Conservation (phyloP, 1,140 invertebrate species). For the Brachionus manjavacas region DNA sequence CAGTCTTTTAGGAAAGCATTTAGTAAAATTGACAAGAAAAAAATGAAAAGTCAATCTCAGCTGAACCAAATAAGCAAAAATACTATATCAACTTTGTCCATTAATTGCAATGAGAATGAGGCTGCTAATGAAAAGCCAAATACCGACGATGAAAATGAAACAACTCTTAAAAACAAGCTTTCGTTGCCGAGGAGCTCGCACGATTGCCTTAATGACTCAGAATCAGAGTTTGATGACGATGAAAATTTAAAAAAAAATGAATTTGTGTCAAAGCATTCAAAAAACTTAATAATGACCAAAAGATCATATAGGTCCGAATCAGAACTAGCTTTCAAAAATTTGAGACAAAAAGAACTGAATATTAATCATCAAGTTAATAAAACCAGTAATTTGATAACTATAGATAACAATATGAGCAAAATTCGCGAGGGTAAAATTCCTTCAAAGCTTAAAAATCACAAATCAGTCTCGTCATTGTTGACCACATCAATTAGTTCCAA, state of each 20-base stretch:
- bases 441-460: background rate
- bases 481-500: constrained; percentile 25
- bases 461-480: constrained; percentile 33
- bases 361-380: constrained; percentile 1
- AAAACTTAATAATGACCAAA: constrained; percentile 37
- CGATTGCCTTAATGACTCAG: background rate
- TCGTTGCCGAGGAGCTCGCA: background rate
- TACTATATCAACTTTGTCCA: constrained; percentile 2
- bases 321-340: constrained; percentile 35
- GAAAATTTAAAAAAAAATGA: constrained; percentile 14
- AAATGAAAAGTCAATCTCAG: constrained; percentile 21
- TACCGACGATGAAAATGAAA: constrained; percentile 8
- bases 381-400: constrained; percentile 2
- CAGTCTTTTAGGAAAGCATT: constrained; percentile 35
- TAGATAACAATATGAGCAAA: constrained; percentile 27
- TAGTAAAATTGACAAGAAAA: constrained; percentile 2
- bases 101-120: background rate
- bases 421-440: background rate
- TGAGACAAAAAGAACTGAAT: constrained; percentile 28
- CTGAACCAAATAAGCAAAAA: constrained; percentile 8
- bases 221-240: constrained; percentile 26
- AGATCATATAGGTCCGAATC: constrained; percentile 37
- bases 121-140: background rate
- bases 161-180: background rate
- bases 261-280: constrained; percentile 30